phyloP scores from a whole-genome alignment of 92 coral and sea anemone species.

The Blastomussa wellsi region DNA sequence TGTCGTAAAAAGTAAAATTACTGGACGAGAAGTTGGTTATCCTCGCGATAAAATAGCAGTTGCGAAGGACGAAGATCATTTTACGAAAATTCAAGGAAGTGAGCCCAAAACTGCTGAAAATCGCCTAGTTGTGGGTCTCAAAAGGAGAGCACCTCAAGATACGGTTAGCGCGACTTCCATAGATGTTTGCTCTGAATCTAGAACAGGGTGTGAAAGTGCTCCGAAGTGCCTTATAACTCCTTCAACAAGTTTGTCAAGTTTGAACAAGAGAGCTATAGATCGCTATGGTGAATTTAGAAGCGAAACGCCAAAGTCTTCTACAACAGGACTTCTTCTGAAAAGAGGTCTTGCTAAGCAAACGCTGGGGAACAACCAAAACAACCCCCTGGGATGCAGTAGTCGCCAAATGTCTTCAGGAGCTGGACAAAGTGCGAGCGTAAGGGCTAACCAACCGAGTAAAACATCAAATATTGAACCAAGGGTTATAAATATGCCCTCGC shows the following conservation, averaged over 20 bases:
- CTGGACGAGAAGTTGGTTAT: not conserved
- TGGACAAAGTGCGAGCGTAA: not conserved
- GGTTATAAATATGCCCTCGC: not conserved
- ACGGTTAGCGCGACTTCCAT: not conserved
- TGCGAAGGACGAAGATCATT: not conserved
- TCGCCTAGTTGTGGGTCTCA: not conserved
- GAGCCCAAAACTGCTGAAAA: not conserved
- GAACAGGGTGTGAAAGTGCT: not conserved
- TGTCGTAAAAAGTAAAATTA: not conserved
- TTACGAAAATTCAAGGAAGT: not conserved
- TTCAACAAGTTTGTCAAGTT: conserved; percentile 26
- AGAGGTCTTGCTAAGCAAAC: conserved; percentile 60
- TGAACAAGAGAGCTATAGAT: conserved; percentile 1
- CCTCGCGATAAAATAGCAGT: not conserved
- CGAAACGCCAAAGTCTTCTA: not conserved
- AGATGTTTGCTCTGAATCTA: not conserved
- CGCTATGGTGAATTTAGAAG: not conserved
- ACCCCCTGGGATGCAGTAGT: not conserved
- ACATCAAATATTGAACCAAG: conserved; percentile 32
- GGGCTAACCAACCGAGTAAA: conserved; percentile 2
- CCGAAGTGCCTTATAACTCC: conserved; percentile 15
- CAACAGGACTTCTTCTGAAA: conserved; percentile 31
- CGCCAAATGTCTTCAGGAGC: not conserved
- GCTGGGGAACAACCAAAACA: conserved; percentile 8
- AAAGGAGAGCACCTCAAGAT: conserved; percentile 2